Evolutionary conservation across 1,140 invertebrate species (phyloP).

Genomic region (Lepidostoma basale): DNA sequence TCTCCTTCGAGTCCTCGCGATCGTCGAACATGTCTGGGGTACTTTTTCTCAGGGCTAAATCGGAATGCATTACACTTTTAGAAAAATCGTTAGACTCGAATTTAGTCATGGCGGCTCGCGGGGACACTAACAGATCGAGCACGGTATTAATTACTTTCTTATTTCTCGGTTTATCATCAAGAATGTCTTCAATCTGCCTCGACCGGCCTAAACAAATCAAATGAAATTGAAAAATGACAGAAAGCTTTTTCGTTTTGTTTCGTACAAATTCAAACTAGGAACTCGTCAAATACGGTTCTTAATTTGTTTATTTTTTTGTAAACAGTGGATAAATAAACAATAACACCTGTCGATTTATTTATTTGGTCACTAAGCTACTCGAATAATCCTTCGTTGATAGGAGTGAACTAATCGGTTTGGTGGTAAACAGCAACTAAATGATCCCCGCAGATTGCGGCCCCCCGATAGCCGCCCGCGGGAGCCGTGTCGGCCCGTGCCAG

Average conservation of each 20-base stretch:
- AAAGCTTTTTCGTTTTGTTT: too few relatives aligned
- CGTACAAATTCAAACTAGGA: too few relatives aligned
- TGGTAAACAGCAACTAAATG: constrained; percentile 29
- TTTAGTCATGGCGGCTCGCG: constrained; percentile 16
- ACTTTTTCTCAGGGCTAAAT: constrained; percentile 13
- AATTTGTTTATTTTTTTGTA: too few relatives aligned
- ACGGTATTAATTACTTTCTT: too few relatives aligned
- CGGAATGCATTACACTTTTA: constrained; percentile 16
- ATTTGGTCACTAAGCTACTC: constrained; percentile 28
- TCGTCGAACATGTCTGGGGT: constrained; percentile 12
- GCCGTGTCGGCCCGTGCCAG: constrained; percentile 28
- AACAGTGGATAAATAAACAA: constrained; percentile 7
- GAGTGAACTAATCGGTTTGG: constrained; percentile 14
- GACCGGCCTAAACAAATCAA: too few relatives aligned
- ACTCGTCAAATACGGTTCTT: too few relatives aligned
- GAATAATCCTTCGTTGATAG: background rate
- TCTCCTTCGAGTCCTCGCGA: constrained; percentile 25
- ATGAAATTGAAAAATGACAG: too few relatives aligned
- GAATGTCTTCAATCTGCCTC: too few relatives aligned
- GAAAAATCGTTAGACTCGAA: constrained; percentile 23
- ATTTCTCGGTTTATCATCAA: too few relatives aligned
- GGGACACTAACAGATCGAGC: too few relatives aligned
- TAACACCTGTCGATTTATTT: constrained; percentile 19
- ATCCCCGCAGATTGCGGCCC: background rate
- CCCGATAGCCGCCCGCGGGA: background rate